Evolutionary conservation across 2,888 invertebrate species (phyloP).

Genomic region (Drosophila setosimentum): DNA sequence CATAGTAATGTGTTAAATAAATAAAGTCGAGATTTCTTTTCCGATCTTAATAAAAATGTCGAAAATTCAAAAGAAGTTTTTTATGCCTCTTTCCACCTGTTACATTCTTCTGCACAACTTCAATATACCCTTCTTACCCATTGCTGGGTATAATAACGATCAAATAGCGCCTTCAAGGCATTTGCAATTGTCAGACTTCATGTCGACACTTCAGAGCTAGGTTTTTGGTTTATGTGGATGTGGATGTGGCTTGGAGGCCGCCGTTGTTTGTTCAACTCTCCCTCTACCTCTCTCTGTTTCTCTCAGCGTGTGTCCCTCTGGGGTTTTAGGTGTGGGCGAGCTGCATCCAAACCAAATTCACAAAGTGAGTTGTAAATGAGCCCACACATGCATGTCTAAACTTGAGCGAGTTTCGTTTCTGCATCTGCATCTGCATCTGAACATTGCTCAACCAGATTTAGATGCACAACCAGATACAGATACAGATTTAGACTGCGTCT

Average conservation of each 20-base stretch:
- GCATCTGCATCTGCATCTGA: conserved; percentile 20
- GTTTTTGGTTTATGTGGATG: conserved; percentile 1
- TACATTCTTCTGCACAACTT: not conserved
- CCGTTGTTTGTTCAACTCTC: conserved; percentile 27
- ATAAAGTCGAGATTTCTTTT: too few species aligned
- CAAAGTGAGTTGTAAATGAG: conserved; percentile 77
- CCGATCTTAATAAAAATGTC: too few species aligned
- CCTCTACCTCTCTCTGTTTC: not conserved
- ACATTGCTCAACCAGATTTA: conserved; percentile 52
- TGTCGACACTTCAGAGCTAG: conserved; percentile 73
- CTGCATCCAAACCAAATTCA: conserved; percentile 23
- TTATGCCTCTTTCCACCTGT: not conserved
- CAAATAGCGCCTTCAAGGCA: conserved; percentile 12
- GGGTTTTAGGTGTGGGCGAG: conserved; percentile 52
- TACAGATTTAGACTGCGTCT: conserved; percentile 19
- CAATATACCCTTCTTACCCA: not conserved
- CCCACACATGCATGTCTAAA: conserved; percentile 73
- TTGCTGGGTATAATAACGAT: conserved; percentile 26
- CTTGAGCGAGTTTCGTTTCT: conserved; percentile 47
- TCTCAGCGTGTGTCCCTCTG: not conserved
- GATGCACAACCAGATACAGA: conserved; percentile 21
- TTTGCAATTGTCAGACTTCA: conserved; percentile 77
- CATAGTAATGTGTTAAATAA: too few species aligned
- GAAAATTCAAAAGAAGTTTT: not conserved
- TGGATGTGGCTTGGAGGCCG: conserved; percentile 4